phyloP scores from a whole-genome alignment of 1,140 invertebrate species.

The Dendrolimus punctatus region DNA sequence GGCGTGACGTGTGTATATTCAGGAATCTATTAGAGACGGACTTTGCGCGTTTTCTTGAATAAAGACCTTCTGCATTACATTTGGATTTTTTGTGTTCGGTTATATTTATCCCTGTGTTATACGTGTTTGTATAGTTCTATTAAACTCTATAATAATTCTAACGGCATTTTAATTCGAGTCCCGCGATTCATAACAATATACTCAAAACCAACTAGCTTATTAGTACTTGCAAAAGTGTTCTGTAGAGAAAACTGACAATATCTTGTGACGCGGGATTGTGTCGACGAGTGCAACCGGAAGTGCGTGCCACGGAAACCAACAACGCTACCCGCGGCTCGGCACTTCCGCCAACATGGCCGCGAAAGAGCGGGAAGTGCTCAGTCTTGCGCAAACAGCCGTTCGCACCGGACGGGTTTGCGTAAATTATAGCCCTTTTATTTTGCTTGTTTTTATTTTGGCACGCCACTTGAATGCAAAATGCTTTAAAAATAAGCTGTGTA shows the following conservation, averaged over 20 bases:
- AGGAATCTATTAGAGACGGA: too few species aligned
- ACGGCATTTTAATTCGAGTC: too few species aligned
- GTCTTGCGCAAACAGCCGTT: constrained; percentile 5
- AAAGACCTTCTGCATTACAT: too few species aligned
- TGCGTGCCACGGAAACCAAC: constrained; percentile 23
- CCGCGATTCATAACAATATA: too few species aligned
- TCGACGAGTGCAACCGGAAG: constrained; percentile 21
- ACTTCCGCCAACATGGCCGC: constrained; percentile 20
- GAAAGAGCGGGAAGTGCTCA: neutral
- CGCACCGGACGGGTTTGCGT: constrained; percentile 4
- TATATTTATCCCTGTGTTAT: too few species aligned
- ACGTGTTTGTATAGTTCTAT: too few species aligned
- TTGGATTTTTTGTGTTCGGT: too few species aligned
- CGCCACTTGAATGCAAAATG: neutral
- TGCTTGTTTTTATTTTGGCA: neutral
- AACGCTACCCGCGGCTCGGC: constrained; percentile 20
- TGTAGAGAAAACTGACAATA: neutral
- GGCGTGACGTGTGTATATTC: too few species aligned
- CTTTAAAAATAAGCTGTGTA: too few species aligned
- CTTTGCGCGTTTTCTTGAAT: too few species aligned
- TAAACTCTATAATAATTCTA: too few species aligned
- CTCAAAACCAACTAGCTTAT: too few species aligned
- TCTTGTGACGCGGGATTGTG: neutral
- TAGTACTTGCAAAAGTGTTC: neutral
- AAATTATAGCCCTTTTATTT: constrained; percentile 6